Base-by-base conservation (phyloP, 2,797 vertebrate species). In the Pipistrellus pygmaeus region DNA sequence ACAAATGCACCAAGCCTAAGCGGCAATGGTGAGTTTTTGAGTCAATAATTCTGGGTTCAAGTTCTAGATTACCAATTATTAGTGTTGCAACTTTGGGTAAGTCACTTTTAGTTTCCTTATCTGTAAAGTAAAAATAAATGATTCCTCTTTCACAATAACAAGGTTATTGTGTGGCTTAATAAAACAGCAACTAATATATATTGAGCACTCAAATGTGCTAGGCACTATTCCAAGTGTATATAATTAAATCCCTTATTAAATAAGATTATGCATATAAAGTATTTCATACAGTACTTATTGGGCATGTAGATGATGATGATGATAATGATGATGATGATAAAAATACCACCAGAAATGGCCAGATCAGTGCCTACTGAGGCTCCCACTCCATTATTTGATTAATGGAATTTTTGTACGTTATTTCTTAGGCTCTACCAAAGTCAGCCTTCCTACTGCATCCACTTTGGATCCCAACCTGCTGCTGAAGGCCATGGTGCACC, bases 161-260 rank as follows among this genome's bases (percentile, higher is more conserved):
- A 81, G 3, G 9, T 62, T 44, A 82, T 46, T 18, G 1, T 55
- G 35, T 88, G 35, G 75, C 80, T 80, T 78, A 41, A 85, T 55
- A n/a, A 64, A 46, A 75, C 18, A 60, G 21, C 5, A 48, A 35
- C 21, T 55, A 27, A 12, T 30, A 62, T 32, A 17, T 30, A 30
- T 46, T 35, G 20, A 77, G 38, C 44, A 62, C 27, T 38, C 64
- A 72, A 73, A 32, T 25, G 44, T 38, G 44, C 27, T 51, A 66
- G 46, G 20, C 62, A 35, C 41, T 62, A 32, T 57, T 91, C 32
- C 12, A 64, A 78, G 73, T 46, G 8, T 17, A 38, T 60, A n/a
- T 71, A 68, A 32, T 48, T 14, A 53, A 76, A n/a, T 92, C 25
- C 53, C n/a, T 88, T 76, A 82, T 38, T 55, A 82, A 90, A 75